Evolutionary conservation across 2,888 invertebrate genomes (phyloP), one percentile per base, ranked within the genome.

Genomic region (Alitta virens): DNA sequence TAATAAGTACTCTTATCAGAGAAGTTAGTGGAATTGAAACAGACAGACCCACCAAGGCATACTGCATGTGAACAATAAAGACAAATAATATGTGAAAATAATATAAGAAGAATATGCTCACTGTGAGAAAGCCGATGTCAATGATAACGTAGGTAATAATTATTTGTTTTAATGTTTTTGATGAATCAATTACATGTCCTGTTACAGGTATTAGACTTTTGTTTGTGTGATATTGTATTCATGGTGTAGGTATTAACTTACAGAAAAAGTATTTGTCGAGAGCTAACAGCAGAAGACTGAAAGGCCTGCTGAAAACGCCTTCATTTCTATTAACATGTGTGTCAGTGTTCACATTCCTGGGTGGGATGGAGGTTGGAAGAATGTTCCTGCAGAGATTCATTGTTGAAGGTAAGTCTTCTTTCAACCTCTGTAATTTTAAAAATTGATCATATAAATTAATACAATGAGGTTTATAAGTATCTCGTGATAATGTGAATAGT

Each of bases 281-380:
- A 0, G 46, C 46, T 16, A 54, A 25, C 42, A 27, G 46, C 21
- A 51, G 62, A 18, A 40, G 65, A 2, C 52, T 65, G 43, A 49
- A 57, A 18, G 59, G 59, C n/a, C 14, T 46, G 14, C 27, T 56
- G 27, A 38, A 50, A 33, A 26, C 51, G 5, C 62, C 65, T 2
- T 33, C 43, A 18, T 40, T 63, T 12, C 60, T 59, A 18, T 43
- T 62, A 56, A 62, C 65, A 23, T 40, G 52, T 40, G 26, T 62
- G 12, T 58, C 65, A 24, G 59, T 62, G 43, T 60, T 65, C 56
- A 33, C 43, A 14, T 65, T 65, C 56, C 60, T 65, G 26, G 65
- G 62, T 9, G 65, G 65, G 2, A 53, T 43, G n/a, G 43, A 42
- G 2, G 54, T 60, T 2, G 60, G 60, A 25, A 16, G 18, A 14